Percentiles rank a stretch among this genome's conserved stretches.
Conservation (phyloP, 2,113 vertebrate genomes). For the Dermatemys mawii region DNA sequence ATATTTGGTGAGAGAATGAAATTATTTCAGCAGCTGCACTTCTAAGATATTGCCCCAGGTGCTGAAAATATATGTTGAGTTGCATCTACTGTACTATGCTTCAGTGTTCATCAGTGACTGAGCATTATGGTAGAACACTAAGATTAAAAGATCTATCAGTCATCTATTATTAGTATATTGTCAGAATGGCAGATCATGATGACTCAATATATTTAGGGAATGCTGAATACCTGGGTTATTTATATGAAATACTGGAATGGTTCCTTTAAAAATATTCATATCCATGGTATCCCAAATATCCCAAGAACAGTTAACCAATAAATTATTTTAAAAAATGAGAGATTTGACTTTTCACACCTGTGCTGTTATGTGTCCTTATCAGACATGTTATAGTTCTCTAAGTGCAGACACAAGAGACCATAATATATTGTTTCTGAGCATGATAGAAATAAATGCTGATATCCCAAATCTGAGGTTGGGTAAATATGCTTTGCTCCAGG, state of each 20-base stretch:
- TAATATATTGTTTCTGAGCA: background rate
- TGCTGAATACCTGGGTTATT: background rate
- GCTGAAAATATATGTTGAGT: background rate
- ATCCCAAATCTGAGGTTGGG: background rate
- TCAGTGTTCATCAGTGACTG: background rate
- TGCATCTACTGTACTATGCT: constrained; percentile 11
- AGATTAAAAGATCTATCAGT: background rate
- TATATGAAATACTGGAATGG: background rate
- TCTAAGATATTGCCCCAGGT: background rate
- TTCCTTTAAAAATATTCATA: background rate
- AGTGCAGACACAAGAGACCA: too few species aligned
- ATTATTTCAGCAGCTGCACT: background rate
- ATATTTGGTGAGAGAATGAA: background rate
- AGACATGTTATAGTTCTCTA: background rate
- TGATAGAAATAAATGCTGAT: background rate
- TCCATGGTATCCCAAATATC: background rate
- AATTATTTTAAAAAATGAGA: background rate
- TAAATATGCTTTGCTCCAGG: background rate
- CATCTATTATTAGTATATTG: background rate
- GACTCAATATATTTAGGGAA: background rate
- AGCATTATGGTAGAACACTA: background rate
- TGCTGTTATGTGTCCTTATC: background rate
- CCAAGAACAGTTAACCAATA: background rate
- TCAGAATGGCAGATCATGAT: background rate
- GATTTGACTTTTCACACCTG: background rate